Evolutionary conservation across 2,797 vertebrate genomes (phyloP), one percentile per base, ranked within the genome.

Genomic region (Lerista edwardsae): DNA sequence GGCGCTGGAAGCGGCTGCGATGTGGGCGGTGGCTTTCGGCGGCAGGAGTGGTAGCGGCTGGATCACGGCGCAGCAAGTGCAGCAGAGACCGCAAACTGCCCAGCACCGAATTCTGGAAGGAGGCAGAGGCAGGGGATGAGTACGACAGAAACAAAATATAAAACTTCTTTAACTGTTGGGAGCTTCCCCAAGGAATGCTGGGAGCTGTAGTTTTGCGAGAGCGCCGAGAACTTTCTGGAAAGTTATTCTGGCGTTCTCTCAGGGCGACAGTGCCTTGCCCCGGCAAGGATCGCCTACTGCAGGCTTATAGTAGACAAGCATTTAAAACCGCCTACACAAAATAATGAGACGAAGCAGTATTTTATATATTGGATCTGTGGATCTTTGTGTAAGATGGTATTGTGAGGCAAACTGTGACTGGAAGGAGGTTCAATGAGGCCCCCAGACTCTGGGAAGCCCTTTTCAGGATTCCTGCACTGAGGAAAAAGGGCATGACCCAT

Each of bases 81-180:
- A 96, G 86, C 64, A 96, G 88, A 27, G 94, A 95, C 25, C 95
- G 94, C 25, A 96, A 89, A 69, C 94, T 96, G 67, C 95, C 95
- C 83, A 96, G 90, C 44, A 96, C 88, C 0, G 95, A 93, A 76
- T 93, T 94, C 95, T 96, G 84, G 72, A 86, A 85, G 3, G 72
- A 87, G 19, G 90, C 1, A 51, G 61, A 62, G 82, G 39, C 6
- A 10, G n/a, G 47, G 31, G 23, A 57, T 51, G 6, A n/a, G 44
- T 11, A 27, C 6, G 72, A n/a, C 7, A 3, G 7, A 41, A 67
- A 55, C 6, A 31, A n/a, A 10, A 65, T 11, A 25, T 27, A 51
- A 25, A 34, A 7, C 3, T 15, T 34, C 62, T 79, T 64, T 47
- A 47, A 47, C 3, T 25, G n/a, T 31, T 31, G 15, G 25, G 36